phyloP scores from a whole-genome alignment of 2,888 invertebrate genomes.

The Helleia helle region DNA sequence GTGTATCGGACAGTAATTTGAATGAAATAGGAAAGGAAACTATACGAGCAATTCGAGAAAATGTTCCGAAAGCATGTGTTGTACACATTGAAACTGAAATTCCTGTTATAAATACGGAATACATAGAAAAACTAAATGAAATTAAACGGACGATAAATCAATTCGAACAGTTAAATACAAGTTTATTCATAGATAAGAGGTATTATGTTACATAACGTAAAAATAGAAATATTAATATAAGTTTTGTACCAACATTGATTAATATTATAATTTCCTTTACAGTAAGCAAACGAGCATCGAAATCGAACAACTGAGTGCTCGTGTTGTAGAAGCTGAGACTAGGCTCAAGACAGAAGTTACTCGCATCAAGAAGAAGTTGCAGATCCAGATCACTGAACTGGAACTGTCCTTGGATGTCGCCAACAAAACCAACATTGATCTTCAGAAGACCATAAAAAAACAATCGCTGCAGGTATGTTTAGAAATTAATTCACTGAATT shows the following conservation, averaged over 20 bases:
- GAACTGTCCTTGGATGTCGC: constrained; percentile 97
- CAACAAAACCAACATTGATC: constrained; percentile 97
- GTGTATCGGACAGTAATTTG: constrained; percentile 14
- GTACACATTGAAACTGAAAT: constrained; percentile 49
- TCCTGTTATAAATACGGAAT: constrained; percentile 66
- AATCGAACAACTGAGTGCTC: constrained; percentile 95
- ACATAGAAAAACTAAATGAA: constrained; percentile 72
- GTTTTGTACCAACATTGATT: neutral
- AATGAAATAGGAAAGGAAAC: constrained; percentile 24
- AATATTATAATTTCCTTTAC: constrained; percentile 27
- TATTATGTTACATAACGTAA: constrained; percentile 31
- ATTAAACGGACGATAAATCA: constrained; percentile 77
- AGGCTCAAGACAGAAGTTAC: constrained; percentile 95
- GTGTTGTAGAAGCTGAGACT: constrained; percentile 96
- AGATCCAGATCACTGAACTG: constrained; percentile 97
- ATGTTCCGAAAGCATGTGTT: constrained; percentile 46
- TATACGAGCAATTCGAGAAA: constrained; percentile 37
- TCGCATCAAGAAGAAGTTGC: constrained; percentile 99
- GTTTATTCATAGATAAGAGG: constrained; percentile 78
- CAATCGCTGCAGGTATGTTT: constrained; percentile 88
- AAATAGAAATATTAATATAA: neutral
- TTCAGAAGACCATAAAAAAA: constrained; percentile 98
- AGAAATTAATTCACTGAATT: neutral
- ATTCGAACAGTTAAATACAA: constrained; percentile 75
- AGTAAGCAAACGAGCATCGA: constrained; percentile 99